These are phyloP conservation scores for Drymodes brunneopygia DNA, from an alignment of 2,113 vertebrate species.

Conservation along the genomic window DNA sequence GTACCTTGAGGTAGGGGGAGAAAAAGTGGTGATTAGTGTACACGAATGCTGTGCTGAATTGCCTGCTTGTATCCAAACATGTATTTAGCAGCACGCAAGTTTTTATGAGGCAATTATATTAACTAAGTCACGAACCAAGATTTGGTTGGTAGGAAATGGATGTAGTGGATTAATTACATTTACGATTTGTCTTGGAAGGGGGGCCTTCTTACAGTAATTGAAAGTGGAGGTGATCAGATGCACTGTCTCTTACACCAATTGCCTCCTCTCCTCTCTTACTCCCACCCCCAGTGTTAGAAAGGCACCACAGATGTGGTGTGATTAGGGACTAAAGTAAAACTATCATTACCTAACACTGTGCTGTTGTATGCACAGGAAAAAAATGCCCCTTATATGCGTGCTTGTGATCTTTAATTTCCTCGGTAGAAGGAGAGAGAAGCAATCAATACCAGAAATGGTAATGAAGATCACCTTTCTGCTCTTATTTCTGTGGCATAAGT, in stretches of 20 bases:
- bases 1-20: neutral
- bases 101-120: conserved; percentile 40
- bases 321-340: neutral
- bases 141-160: conserved; percentile 16
- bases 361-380: neutral
- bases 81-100: conserved; percentile 29
- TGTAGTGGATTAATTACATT: conserved; percentile 19
- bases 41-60: neutral
- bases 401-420: conserved; percentile 45
- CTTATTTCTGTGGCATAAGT: neutral
- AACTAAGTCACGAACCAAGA: neutral
- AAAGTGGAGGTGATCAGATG: neutral
- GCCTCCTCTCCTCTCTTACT: neutral
- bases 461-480: neutral
- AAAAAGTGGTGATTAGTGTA: neutral
- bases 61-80: conserved; percentile 29
- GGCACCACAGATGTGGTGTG: neutral
- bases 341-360: neutral
- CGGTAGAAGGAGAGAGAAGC: neutral
- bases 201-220: neutral
- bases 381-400: neutral
- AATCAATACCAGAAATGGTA: conserved; percentile 2
- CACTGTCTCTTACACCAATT: neutral
- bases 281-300: neutral
- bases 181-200: neutral